Conservation (phyloP, 2,113 vertebrate species). For the Hystrix brachyura region DNA sequence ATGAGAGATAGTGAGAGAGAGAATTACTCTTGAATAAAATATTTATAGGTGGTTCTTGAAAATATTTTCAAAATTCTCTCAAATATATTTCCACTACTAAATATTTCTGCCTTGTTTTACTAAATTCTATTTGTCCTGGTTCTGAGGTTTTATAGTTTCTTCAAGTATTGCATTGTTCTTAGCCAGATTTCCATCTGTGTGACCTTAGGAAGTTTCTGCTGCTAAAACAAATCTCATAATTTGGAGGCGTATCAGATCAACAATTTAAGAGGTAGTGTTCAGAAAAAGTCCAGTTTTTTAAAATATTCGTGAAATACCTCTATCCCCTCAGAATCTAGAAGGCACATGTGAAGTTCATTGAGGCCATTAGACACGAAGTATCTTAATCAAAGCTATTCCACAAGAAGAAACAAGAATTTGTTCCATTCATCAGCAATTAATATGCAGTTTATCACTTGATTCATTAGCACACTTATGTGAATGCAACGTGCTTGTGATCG, state of each 20-base stretch:
- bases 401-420: slow-evolving; percentile 25
- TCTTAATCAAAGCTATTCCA: slow-evolving; percentile 64
- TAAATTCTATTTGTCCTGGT: slow-evolving; percentile 46
- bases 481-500: slow-evolving; percentile 47
- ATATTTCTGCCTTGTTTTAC: not conserved
- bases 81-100: slow-evolving; percentile 7
- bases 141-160: slow-evolving; percentile 6
- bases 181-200: slow-evolving; percentile 48
- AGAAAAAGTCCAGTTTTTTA: slow-evolving; percentile 58
- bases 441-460: slow-evolving; percentile 34
- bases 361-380: not conserved
- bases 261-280: slow-evolving; percentile 37
- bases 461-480: slow-evolving; percentile 62
- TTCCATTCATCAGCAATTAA: slow-evolving; percentile 56
- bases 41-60: slow-evolving; percentile 61
- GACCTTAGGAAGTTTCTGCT: slow-evolving; percentile 10
- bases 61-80: slow-evolving; percentile 59
- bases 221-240: slow-evolving; percentile 34
- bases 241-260: slow-evolving; percentile 29
- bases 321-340: not conserved
- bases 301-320: slow-evolving; percentile 40
- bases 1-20: not conserved
- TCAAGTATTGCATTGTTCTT: not conserved
- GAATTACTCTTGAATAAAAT: not conserved
- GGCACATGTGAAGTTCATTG: slow-evolving; percentile 1